Evolutionary conservation across 2,113 vertebrate species (phyloP), one percentile per base, ranked within the genome.

Genomic region (Pedetes capensis): DNA sequence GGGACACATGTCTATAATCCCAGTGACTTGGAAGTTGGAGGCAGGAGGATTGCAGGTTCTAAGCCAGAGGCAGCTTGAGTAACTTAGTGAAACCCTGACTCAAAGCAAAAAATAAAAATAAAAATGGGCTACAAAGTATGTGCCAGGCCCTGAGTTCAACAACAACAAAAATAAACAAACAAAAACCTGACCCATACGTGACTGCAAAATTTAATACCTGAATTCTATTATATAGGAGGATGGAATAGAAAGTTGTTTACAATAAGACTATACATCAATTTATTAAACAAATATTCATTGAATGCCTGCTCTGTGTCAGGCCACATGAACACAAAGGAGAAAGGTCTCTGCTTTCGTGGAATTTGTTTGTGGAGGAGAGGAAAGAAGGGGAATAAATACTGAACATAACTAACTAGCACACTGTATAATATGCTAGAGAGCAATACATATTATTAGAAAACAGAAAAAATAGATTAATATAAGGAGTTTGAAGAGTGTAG

Each of bases 271-370:
- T 27, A 66, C 29, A 29, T 71, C 72, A 5, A 72, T 76, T 86
- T 89, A 64, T 42, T 93, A 42, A 93, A 86, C 44, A 63, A 84
- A 75, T 74, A 93, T 69, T 94, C 96, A 91, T 34, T 34, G 47
- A 84, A 8, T 81, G 37, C 3, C 57, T 84, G 71, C 47, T 87
- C 34, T 71, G 29, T 83, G 25, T 12, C 13, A 57, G 39, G 34
- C 22, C 17, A 57, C n/a, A 78, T 42, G 23, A 82, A 51, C 42
- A 64, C 42, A 81, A 74, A 88, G 84, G 29, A 12, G 3, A 89
- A 94, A 88, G 4, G 69, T n/a, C 14, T 63, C n/a, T 37, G 12
- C 11, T 85, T 3, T 49, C 27, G 63, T 84, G 16, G 32, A 84
- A 44, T 89, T 89, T 87, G 53, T 14, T 71, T 87, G 8, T 25